phyloP scores from a whole-genome alignment of 2,888 invertebrate genomes.

The Drosophila lacicola region DNA sequence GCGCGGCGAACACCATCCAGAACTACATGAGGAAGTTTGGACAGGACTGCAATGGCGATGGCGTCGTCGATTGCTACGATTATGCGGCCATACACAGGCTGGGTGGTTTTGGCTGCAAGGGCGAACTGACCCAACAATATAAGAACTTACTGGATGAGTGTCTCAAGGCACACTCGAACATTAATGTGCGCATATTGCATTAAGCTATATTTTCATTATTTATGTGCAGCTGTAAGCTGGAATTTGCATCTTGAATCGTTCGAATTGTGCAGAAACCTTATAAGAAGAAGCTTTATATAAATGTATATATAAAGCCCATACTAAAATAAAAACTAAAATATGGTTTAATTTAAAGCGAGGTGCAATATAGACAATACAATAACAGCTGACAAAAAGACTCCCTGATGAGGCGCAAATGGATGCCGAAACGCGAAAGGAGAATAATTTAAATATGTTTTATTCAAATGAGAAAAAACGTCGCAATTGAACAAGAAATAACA shows the following conservation, averaged over 20 bases:
- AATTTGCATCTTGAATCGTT: conserved; percentile 43
- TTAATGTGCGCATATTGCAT: conserved; percentile 59
- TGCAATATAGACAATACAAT: no score
- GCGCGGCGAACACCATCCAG: conserved; percentile 91
- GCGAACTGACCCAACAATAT: conserved; percentile 87
- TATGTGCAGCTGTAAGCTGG: conserved; percentile 58
- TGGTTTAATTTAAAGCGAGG: no score
- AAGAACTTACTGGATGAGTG: conserved; percentile 88
- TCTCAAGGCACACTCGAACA: conserved; percentile 83
- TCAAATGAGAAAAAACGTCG: no score
- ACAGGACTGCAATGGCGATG: conserved; percentile 89
- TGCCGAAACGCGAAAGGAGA: no score
- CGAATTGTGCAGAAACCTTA: conserved; percentile 53
- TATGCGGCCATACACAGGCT: conserved; percentile 92
- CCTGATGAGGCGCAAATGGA: no score
- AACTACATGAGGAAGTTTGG: conserved; percentile 92
- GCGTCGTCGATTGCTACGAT: conserved; percentile 92
- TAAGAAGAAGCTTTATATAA: conserved; percentile 7
- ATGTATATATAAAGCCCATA: no score
- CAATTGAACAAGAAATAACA: no score
- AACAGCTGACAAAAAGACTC: no score
- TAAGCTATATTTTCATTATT: conserved; percentile 56
- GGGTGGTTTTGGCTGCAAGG: conserved; percentile 91
- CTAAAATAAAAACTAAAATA: no score
- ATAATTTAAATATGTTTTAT: no score